A percentile compares a stretch with the other conserved stretches of the same genome.
These are phyloP conservation scores for Eulemur rubriventer DNA, from an alignment of 2,797 vertebrate species.

Conservation along the genomic window DNA sequence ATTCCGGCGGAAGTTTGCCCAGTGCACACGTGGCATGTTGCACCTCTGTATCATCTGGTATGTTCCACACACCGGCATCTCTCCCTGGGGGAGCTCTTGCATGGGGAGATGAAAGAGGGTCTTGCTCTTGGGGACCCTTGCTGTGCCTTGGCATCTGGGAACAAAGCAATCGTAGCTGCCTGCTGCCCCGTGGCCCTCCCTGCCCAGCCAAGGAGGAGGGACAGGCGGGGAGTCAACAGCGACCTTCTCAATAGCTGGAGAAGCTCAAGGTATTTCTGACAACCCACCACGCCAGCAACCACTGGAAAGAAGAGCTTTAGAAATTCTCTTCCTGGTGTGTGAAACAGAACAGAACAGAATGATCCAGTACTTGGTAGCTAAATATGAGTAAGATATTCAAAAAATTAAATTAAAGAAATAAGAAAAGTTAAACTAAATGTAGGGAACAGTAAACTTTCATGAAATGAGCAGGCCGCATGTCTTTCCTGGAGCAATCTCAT, in stretches of 20 bases:
- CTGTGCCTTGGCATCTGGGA: neutral
- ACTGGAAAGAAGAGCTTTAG: neutral
- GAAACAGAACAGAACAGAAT: conserved; percentile 10
- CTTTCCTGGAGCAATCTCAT: neutral
- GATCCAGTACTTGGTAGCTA: neutral
- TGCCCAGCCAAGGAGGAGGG: neutral
- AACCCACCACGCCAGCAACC: neutral
- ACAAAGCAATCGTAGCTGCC: neutral
- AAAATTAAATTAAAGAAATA: conserved; percentile 60
- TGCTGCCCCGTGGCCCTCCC: neutral
- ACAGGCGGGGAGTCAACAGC: neutral
- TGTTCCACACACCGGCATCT: neutral
- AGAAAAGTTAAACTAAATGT: conserved; percentile 29
- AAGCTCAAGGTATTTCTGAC: neutral
- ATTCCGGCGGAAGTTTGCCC: neutral
- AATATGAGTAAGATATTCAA: conserved; percentile 22
- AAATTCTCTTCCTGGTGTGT: neutral
- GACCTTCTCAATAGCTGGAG: neutral
- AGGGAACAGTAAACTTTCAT: conserved; percentile 44
- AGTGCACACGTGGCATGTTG: neutral
- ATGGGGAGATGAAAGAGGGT: neutral
- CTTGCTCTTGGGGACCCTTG: neutral
- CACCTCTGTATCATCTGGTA: rapidly evolving
- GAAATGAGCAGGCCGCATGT: neutral
- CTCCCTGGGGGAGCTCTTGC: neutral